A percentile compares a stretch with the other conserved stretches of the same genome.
Conservation (phyloP, 2,888 invertebrate species). For the Parnassius smintheus region DNA sequence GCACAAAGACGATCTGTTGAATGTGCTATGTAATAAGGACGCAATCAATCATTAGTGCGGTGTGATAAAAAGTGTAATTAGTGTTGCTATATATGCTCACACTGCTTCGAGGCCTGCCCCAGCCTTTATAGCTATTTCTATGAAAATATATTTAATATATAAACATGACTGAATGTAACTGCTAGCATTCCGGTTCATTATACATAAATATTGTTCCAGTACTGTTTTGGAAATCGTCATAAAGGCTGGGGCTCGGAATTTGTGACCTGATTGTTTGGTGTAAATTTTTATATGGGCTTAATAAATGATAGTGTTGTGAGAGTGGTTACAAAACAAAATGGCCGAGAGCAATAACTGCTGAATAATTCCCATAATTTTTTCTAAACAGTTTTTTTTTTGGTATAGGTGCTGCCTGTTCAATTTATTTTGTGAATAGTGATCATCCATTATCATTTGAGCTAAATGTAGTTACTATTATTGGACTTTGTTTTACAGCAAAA, state of each 20-base stretch:
- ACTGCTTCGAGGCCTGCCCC: constrained; percentile 67
- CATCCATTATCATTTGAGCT: constrained; percentile 42
- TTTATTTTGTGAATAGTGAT: constrained; percentile 47
- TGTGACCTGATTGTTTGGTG: constrained; percentile 72
- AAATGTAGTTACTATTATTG: constrained; percentile 9
- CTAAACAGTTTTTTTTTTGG: constrained; percentile 44
- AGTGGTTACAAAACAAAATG: constrained; percentile 43
- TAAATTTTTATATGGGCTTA: constrained; percentile 79
- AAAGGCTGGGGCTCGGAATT: constrained; percentile 66
- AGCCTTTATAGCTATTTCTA: constrained; percentile 50
- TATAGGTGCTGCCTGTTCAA: constrained; percentile 62
- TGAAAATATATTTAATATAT: not conserved
- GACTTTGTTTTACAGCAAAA: constrained; percentile 43
- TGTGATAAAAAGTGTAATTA: constrained; percentile 61
- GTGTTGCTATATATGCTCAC: constrained; percentile 61
- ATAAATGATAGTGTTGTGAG: constrained; percentile 60
- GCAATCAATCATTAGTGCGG: constrained; percentile 64
- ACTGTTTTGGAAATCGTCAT: constrained; percentile 37
- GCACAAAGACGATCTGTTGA: constrained; percentile 60
- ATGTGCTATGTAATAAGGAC: constrained; percentile 69
- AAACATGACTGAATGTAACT: not conserved
- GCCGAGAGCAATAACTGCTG: constrained; percentile 40
- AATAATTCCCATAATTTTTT: constrained; percentile 42
- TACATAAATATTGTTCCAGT: not conserved
- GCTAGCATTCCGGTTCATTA: not conserved